Evolutionary conservation across 2,113 vertebrate genomes (phyloP).

Genomic region (Tricholaema leucomelas): DNA sequence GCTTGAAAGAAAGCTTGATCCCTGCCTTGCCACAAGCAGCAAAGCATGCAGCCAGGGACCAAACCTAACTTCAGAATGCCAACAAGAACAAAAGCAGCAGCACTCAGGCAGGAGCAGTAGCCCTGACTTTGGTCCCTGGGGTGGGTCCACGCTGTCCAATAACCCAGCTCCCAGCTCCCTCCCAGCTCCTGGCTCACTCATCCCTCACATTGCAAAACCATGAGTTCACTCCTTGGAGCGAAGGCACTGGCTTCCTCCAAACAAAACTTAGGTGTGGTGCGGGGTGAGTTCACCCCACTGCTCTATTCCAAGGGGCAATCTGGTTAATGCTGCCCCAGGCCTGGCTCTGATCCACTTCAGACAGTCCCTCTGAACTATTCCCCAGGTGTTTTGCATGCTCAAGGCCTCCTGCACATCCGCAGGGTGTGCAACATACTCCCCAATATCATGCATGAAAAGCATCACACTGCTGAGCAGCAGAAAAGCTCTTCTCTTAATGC

Average conservation of each 20-base stretch:
- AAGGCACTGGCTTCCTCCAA: constrained; percentile 50
- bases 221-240: constrained; percentile 67
- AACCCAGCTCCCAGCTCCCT: constrained; percentile 40
- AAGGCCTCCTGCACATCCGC: background rate
- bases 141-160: constrained; percentile 21
- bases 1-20: background rate
- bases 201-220: constrained; percentile 42
- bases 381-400: background rate
- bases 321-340: constrained; percentile 3
- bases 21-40: background rate
- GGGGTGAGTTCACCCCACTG: constrained; percentile 54
- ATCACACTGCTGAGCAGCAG: background rate
- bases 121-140: background rate
- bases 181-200: constrained; percentile 55
- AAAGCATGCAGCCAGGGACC: background rate
- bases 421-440: background rate
- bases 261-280: constrained; percentile 71
- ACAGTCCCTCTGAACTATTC: background rate
- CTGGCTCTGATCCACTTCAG: background rate
- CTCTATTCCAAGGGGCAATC: constrained; percentile 52
- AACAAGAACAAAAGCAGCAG: constrained; percentile 21
- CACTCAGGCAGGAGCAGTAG: background rate
- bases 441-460: background rate
- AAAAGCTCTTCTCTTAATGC: background rate
- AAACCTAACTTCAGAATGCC: background rate